These are phyloP conservation scores for Valencia hispanica DNA, from an alignment of 2,797 vertebrate species.

Conservation along the genomic window DNA sequence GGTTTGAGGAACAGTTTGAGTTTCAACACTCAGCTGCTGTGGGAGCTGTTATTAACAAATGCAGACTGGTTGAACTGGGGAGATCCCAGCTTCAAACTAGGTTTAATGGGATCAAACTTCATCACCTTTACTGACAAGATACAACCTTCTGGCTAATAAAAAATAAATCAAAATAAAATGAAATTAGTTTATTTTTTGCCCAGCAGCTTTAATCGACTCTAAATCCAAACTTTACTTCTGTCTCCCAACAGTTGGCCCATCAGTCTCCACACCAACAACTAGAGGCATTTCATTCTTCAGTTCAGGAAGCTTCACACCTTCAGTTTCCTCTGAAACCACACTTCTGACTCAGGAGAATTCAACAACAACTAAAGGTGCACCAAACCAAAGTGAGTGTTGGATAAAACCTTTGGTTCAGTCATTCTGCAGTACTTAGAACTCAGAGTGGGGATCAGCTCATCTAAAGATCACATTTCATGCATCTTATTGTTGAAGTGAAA, in stretches of 20 bases:
- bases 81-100: too few relatives aligned
- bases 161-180: too few relatives aligned
- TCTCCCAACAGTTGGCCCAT: background rate
- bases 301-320: background rate
- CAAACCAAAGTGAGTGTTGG: background rate
- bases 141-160: too few relatives aligned
- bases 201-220: background rate
- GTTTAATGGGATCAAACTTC: too few relatives aligned
- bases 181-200: too few relatives aligned
- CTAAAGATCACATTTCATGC: background rate
- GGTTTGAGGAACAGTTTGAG: background rate
- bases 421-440: background rate
- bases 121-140: too few relatives aligned
- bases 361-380: background rate
- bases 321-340: background rate
- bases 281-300: background rate
- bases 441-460: background rate
- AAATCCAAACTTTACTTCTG: background rate
- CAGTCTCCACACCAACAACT: background rate
- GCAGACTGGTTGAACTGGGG: too few relatives aligned
- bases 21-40: background rate
- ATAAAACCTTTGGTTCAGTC: background rate
- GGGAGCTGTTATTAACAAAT: too few relatives aligned
- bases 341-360: background rate
- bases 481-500: background rate